These are phyloP conservation scores for Protosalanx chinensis DNA, from an alignment of 2,797 vertebrate genomes.

Conservation along the genomic window DNA sequence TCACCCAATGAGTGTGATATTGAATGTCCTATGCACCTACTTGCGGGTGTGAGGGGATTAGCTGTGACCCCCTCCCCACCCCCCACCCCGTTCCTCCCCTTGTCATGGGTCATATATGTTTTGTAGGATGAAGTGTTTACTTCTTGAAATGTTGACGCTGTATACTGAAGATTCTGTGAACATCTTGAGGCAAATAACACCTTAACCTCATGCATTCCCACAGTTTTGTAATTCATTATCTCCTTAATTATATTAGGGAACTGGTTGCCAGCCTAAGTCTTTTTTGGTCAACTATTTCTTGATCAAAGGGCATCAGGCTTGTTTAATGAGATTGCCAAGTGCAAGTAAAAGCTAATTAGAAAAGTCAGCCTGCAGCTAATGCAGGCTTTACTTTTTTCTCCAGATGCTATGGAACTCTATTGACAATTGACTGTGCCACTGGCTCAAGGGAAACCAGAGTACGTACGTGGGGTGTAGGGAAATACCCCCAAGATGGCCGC, in stretches of 20 bases:
- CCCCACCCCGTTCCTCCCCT: no score
- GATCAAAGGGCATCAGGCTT: not conserved
- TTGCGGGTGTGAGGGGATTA: not conserved
- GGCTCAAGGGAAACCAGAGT: conserved; percentile 30
- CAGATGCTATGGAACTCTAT: conserved; percentile 54
- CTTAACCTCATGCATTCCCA: conserved; percentile 1
- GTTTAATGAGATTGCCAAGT: conserved; percentile 10
- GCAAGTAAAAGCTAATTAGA: conserved; percentile 12
- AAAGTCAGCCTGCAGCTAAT: conserved; percentile 13
- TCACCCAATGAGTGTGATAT: not conserved
- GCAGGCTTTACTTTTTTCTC: conserved; percentile 29
- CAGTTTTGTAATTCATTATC: not conserved
- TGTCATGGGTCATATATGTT: no score
- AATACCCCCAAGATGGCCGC: conserved; percentile 81
- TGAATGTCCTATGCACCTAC: conserved; percentile 1
- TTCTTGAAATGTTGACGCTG: no score
- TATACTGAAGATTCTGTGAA: not conserved
- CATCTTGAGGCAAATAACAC: not conserved
- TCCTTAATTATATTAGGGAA: conserved; percentile 14
- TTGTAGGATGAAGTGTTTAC: no score
- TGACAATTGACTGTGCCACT: conserved; percentile 34
- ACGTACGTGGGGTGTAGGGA: conserved; percentile 25
- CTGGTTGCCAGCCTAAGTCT: conserved; percentile 3
- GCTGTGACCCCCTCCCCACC: no score
- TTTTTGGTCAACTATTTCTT: not conserved